phyloP scores from a whole-genome alignment of 2,888 invertebrate genomes.

The Philopedon plagiatum region DNA sequence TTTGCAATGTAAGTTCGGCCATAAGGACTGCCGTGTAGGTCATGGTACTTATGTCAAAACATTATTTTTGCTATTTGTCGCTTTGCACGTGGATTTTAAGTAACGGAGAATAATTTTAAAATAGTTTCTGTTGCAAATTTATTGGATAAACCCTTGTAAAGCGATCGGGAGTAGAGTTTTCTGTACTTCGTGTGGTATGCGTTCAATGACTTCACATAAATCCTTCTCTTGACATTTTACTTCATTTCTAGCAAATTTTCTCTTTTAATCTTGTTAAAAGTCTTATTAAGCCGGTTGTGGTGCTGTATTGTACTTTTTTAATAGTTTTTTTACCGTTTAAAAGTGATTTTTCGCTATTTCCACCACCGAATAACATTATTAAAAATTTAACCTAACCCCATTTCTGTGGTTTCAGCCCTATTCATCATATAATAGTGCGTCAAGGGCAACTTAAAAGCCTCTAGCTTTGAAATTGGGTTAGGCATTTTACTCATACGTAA shows the following conservation, averaged over 20 bases:
- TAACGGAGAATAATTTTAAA: background rate
- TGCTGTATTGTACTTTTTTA: background rate
- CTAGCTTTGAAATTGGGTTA: background rate
- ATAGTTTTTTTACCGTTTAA: background rate
- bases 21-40: conserved; percentile 46
- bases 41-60: conserved; percentile 46
- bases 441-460: background rate
- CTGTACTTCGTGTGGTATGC: background rate
- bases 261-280: conserved; percentile 30
- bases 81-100: conserved; percentile 31
- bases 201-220: conserved; percentile 26
- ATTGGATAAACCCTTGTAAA: background rate
- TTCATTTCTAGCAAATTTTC: conserved; percentile 17
- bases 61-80: conserved; percentile 29
- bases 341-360: background rate
- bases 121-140: background rate
- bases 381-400: conserved; percentile 8
- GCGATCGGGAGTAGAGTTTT: background rate
- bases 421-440: background rate
- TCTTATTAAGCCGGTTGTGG: background rate
- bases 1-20: conserved; percentile 23
- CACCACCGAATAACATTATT: background rate
- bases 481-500: no score
- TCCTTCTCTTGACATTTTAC: conserved; percentile 32
- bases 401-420: background rate